phyloP scores from a whole-genome alignment of 2,113 vertebrate species.

The Otocyon megalotis region DNA sequence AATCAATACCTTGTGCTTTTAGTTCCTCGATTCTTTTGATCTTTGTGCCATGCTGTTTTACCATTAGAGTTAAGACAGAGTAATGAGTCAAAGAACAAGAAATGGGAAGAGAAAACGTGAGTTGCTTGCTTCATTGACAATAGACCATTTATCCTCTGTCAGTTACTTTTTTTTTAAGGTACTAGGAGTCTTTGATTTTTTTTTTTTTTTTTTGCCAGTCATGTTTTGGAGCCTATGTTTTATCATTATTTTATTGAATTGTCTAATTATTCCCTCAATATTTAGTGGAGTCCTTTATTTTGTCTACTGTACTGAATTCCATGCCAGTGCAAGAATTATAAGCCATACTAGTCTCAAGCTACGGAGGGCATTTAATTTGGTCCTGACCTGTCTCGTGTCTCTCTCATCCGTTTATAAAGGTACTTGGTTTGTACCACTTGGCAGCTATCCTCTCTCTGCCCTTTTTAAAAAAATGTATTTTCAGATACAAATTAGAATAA shows the following conservation, averaged over 20 bases:
- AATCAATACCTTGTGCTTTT: slow-evolving; percentile 68
- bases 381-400: not conserved
- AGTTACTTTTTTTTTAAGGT: slow-evolving; percentile 43
- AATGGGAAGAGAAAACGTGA: not conserved
- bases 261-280: not conserved
- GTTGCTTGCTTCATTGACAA: not conserved
- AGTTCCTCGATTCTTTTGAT: slow-evolving; percentile 67
- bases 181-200: slow-evolving; percentile 53
- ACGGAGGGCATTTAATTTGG: not conserved
- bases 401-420: not conserved
- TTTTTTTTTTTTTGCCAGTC: not conserved
- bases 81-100: slow-evolving; percentile 34
- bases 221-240: slow-evolving; percentile 55
- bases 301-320: slow-evolving; percentile 52
- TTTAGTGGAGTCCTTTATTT: slow-evolving; percentile 71
- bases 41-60: slow-evolving; percentile 53
- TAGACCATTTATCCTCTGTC: slow-evolving; percentile 62
- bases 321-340: slow-evolving; percentile 42
- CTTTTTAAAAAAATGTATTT: not conserved
- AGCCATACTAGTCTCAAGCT: slow-evolving; percentile 50
- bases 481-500: slow-evolving; percentile 66
- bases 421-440: slow-evolving; percentile 50
- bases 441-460: not conserved
- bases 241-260: slow-evolving; percentile 73
- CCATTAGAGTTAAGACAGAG: slow-evolving; percentile 37